Conservation (phyloP, 2,797 vertebrate genomes). For the Potorous gilbertii region DNA sequence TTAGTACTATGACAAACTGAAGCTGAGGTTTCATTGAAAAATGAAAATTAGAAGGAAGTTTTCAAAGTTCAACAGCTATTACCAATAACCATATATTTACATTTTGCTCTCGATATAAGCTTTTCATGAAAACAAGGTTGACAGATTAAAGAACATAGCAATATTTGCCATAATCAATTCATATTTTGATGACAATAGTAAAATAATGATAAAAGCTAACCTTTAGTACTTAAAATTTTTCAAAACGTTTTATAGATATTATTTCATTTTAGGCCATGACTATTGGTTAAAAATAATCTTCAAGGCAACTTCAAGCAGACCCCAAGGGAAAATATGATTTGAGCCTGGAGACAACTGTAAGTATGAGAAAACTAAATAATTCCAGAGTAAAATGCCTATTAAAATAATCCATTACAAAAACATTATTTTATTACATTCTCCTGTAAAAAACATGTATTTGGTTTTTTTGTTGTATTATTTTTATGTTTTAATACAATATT, state of each 20-base stretch:
- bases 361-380: constrained; percentile 71
- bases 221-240: background rate
- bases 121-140: constrained; percentile 35
- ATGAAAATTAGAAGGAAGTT: background rate
- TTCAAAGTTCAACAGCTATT: constrained; percentile 22
- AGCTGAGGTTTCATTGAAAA: background rate
- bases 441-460: background rate
- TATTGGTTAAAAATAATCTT: constrained; percentile 54
- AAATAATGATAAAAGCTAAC: background rate
- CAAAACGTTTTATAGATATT: background rate
- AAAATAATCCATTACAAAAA: constrained; percentile 51
- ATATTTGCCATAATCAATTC: constrained; percentile 48
- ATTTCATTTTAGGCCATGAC: constrained; percentile 50
- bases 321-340: constrained; percentile 60
- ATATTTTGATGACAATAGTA: constrained; percentile 17
- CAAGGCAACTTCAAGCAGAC: constrained; percentile 22
- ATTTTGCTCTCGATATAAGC: background rate
- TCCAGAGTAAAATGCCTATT: constrained; percentile 48
- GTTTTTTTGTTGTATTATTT: background rate
- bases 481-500: constrained; percentile 38
- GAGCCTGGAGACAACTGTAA: constrained; percentile 65
- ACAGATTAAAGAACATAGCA: background rate
- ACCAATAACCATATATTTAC: constrained; percentile 33
- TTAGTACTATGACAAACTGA: background rate
- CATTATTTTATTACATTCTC: constrained; percentile 20